Base-by-base conservation (phyloP, 1,140 invertebrate species). In the Temnothorax nylanderi region DNA sequence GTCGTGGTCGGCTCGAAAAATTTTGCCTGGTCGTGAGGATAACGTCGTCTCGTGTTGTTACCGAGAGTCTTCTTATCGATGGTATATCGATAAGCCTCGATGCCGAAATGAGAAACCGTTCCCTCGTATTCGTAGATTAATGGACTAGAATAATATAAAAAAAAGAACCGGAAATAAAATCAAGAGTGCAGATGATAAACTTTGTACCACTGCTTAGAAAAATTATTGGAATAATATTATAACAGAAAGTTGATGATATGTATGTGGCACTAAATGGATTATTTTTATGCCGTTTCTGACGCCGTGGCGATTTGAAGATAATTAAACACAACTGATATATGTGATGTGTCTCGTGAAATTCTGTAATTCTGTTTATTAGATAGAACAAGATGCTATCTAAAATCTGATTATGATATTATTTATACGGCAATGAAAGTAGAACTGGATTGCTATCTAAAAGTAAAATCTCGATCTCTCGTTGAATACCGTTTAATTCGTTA, bases 1-100 rank as follows among this genome's bases (percentile, higher is more conserved):
- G 94, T 95, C 18, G 94, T 94, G 0, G 93, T 95, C 18, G 87
- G 82, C 41, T 95, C 93, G 49, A 95, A 94, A 75, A 92, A 95
- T 74, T 95, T 95, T 0, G 93, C 94, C 37, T 94, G 92, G 0
- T 95, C 92, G 56, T 95, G 93, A 5, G 94, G 93, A 71, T 93
- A 94, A 47, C 94, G 94, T 37, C 93, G 78, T 58, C 86, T 92
- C 0, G 95, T 95, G 16, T 90, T 89, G 62, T 96, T 96, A 18
- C 93, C 93, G 0, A 96, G 74, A 0, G 94, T 93, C 56, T 95
- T 94, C 10, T 93, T 92, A 32, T 94, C 94, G 0, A 95, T 62
- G 0, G 88, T 75, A 81, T 93, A 96, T 26, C 93, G 93, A 65
- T 95, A 95, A 10, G 94, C 95, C 0, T 65, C 56, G 37, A 96